phyloP scores from a whole-genome alignment of 2,113 vertebrate genomes.

The Climacteris rufus region DNA sequence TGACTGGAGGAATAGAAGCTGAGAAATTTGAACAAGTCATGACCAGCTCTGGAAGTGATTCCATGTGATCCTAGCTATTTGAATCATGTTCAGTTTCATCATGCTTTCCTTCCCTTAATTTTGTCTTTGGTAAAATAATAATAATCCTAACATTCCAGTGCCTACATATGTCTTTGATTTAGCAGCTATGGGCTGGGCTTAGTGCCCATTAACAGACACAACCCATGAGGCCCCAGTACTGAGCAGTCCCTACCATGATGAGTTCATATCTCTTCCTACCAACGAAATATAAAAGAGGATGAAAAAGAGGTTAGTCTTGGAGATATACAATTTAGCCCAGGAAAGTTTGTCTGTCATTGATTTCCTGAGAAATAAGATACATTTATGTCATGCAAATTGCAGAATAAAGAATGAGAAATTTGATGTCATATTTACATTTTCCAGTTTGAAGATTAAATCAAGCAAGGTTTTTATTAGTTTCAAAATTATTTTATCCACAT shows the following conservation, averaged over 20 bases:
- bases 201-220: neutral
- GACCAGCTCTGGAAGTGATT: rapidly evolving
- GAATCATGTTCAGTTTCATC: neutral
- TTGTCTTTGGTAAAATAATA: neutral
- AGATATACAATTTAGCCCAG: neutral
- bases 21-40: neutral
- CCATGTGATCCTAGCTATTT: neutral
- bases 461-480: neutral
- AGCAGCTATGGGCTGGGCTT: neutral
- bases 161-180: neutral
- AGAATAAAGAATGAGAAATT: neutral
- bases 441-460: neutral
- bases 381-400: neutral
- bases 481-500: neutral
- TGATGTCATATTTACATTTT: neutral
- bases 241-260: neutral
- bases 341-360: neutral
- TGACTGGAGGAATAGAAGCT: neutral
- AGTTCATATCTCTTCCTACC: neutral
- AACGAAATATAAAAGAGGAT: neutral
- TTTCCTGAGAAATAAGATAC: neutral
- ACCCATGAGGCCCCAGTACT: neutral
- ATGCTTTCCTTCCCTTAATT: neutral
- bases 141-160: neutral
- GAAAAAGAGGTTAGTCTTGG: neutral